These are phyloP conservation scores for Greenwoodochromis staneri DNA, from an alignment of 2,113 vertebrate species.

Conservation along the genomic window DNA sequence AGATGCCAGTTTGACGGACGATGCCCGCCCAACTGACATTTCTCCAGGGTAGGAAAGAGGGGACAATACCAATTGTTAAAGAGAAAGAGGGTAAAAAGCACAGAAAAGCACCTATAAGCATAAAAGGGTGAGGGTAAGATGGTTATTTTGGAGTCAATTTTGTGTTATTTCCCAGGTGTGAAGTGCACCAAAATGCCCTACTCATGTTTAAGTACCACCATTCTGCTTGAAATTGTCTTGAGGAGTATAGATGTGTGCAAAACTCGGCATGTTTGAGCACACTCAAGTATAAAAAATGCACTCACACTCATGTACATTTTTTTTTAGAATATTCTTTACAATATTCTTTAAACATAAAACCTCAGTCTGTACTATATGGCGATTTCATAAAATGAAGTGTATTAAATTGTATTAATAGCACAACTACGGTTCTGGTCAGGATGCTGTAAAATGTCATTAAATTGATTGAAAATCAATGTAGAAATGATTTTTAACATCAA, in stretches of 20 bases:
- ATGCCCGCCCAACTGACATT: slow-evolving; percentile 60
- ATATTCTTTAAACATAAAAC: neutral
- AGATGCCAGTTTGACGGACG: slow-evolving; percentile 69
- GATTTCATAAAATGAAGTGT: neutral
- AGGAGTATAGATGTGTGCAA: neutral
- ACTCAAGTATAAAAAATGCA: neutral
- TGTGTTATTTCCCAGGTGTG: neutral
- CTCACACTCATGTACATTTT: neutral
- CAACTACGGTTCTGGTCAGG: neutral
- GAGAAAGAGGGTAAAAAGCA: slow-evolving; percentile 18
- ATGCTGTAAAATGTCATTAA: neutral
- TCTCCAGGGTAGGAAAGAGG: slow-evolving; percentile 45
- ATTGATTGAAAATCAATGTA: neutral
- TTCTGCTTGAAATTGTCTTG: neutral
- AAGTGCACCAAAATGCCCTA: neutral
- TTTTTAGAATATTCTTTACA: neutral
- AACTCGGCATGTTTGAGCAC: neutral
- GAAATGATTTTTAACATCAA: neutral
- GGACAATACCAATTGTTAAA: slow-evolving; percentile 36
- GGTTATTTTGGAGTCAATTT: neutral
- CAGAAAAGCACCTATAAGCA: neutral
- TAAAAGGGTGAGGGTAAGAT: neutral
- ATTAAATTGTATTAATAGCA: neutral
- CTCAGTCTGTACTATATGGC: neutral
- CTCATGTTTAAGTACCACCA: neutral